Evolutionary conservation across 2,888 invertebrate species (phyloP), one percentile per base, ranked within the genome.

Genomic region (Noctua comes): DNA sequence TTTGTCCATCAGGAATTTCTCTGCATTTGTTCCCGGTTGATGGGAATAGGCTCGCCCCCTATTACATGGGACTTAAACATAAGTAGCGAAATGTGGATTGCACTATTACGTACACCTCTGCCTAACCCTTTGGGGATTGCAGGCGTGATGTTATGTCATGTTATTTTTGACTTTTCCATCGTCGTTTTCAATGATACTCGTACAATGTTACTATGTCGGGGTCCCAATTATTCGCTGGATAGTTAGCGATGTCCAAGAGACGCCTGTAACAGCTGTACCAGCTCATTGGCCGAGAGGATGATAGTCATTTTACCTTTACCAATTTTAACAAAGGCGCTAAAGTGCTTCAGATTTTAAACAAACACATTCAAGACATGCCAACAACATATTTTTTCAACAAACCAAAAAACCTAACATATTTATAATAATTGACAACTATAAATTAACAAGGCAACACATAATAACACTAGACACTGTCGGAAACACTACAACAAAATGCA

Each of bases 391-490:
- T 16, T 46, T 43, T 57, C 1, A 16, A n/a, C 24, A 8, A 1
- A 2, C 31, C 24, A 10, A 36, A 24, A 64, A 68, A 64, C 1
- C 16, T 27, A 70, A 76, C 48, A 66, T 27, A 73, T 85, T 69
- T 66, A 73, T 78, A 74, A 80, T 70, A 72, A 86, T 84, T 88
- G 80, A 88, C 83, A 80, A 78, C 77, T 71, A 69, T 82, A 81
- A 84, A 84, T 83, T 84, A 88, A 82, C 73, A 73, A 64, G 80
- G 71, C 77, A 84, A 79, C 83, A 81, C 83, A 54, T 75, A 46
- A 83, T 75, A 81, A 79, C 57, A 78, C 65, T 73, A 71, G 72
- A 70, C 68, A 68, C 69, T 74, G 72, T 51, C 48, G 68, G 75
- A 72, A 79, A 84, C 80, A 80, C 85, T 57, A 46, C 71, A 70